phyloP scores from a whole-genome alignment of 2,797 vertebrate genomes.

The Falco berigora region DNA sequence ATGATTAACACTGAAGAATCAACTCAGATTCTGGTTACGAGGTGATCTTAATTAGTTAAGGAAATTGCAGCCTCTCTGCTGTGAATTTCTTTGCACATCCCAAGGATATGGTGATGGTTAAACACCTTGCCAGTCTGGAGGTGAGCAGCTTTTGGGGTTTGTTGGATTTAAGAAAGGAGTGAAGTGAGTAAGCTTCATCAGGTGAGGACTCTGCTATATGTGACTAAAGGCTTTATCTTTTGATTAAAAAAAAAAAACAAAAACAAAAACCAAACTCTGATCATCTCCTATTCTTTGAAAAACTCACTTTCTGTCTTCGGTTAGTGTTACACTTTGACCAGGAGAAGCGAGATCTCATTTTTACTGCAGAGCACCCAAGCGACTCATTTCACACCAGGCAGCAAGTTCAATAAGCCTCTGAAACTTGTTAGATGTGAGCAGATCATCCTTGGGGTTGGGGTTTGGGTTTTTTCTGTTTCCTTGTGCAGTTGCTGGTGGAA shows the following conservation, averaged over 20 bases:
- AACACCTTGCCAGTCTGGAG: neutral
- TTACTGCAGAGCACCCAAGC: neutral
- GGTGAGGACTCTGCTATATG: neutral
- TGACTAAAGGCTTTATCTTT: neutral
- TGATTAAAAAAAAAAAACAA: neutral
- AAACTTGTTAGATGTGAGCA: neutral
- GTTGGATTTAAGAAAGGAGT: neutral
- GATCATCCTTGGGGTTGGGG: fast-evolving
- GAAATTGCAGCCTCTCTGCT: neutral
- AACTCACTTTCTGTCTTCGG: neutral
- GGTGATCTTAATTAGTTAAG: neutral
- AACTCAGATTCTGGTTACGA: neutral
- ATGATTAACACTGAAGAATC: neutral
- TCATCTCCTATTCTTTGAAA: neutral
- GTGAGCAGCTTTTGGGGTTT: neutral
- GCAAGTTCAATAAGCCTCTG: neutral
- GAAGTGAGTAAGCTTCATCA: neutral
- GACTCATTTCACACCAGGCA: neutral
- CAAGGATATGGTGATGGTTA: neutral
- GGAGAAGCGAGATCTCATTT: neutral
- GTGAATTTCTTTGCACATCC: neutral
- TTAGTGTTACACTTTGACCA: neutral
- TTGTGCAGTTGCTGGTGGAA: neutral
- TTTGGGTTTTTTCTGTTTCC: neutral
- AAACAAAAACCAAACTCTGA: neutral